Evolutionary conservation across 1,140 invertebrate genomes (phyloP).

Genomic region (Tetragnatha versicolor): DNA sequence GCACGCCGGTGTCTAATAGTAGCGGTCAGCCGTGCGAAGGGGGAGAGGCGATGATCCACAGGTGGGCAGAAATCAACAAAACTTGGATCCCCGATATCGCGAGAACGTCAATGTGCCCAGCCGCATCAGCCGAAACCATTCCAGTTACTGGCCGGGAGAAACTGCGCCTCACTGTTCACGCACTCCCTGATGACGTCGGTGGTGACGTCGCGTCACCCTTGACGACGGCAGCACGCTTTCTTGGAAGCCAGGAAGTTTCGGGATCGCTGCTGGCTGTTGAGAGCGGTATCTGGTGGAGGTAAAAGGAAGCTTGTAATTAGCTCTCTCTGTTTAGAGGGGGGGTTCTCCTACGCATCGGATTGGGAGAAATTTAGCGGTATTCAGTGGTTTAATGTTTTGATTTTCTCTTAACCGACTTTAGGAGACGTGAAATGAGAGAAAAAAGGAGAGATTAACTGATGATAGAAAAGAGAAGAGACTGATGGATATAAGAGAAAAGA

Average conservation of each 20-base stretch:
- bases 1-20: too few species aligned
- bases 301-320: too few species aligned
- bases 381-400: too few species aligned
- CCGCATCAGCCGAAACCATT: neutral
- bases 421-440: too few species aligned
- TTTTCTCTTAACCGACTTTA: too few species aligned
- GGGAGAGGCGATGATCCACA: too few species aligned
- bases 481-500: neutral
- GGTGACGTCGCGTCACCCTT: conserved; percentile 33
- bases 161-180: conserved; percentile 8
- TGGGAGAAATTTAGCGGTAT: too few species aligned
- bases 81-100: conserved; percentile 13
- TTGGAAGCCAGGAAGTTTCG: neutral
- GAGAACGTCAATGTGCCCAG: neutral
- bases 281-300: conserved; percentile 8
- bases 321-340: too few species aligned
- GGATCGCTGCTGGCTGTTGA: neutral
- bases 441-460: too few species aligned
- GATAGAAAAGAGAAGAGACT: neutral
- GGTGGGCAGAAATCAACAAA: conserved; percentile 45
- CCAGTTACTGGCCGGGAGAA: conserved; percentile 18
- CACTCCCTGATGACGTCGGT: neutral
- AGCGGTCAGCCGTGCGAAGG: too few species aligned
- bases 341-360: too few species aligned
- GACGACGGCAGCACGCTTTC: conserved; percentile 32